Base-by-base conservation (phyloP, 2,888 invertebrate genomes). In the Glyphotaelius pellucidus region DNA sequence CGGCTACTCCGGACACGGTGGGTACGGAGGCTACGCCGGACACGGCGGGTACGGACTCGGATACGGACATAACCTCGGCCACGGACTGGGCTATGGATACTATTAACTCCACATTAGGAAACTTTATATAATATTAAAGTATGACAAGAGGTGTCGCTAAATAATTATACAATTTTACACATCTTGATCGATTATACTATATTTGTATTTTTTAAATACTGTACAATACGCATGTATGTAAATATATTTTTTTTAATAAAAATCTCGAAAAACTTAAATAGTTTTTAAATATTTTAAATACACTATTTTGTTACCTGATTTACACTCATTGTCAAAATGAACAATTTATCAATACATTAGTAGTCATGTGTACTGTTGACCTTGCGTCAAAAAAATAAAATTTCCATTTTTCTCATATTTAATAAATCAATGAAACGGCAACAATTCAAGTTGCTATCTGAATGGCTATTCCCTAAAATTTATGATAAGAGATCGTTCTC, bases 1-100 rank as follows among this genome's bases (percentile, higher is more conserved):
- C 31, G 47, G 38, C 15, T 92, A 93, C 83, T 47, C 92, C 30
- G 93, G 92, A 12, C 92, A 92, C 30, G 93, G 93, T 5, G n/a
- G 32, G 5, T 83, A 67, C 25, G 90, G 90, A 1, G 79, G 84
- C 30, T 89, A 85, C 38, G 90, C 85, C 31, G 86, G 42, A 19
- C 19, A 85, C 11, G 25, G 25, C 25, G 86, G 86, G 7, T 47
- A 86, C 42, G 86, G 42, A 25, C 15, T n/a, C 42, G 38, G 42
- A 3, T 42, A 32, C 19, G 32, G 83, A 11, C 32, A 83, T 25
- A 11, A 38, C 35, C 83, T 35, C 83, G 67, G 86, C 2, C 86
- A 42, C 47, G 89, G 92, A 80, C 52, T 89, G n/a, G 92, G 92
- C 85, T 90, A 92, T 30, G 92, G 92, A 89, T 89, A 91, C 79